phyloP scores from a whole-genome alignment of 2,888 invertebrate genomes.

The Epistrophella euchroma region DNA sequence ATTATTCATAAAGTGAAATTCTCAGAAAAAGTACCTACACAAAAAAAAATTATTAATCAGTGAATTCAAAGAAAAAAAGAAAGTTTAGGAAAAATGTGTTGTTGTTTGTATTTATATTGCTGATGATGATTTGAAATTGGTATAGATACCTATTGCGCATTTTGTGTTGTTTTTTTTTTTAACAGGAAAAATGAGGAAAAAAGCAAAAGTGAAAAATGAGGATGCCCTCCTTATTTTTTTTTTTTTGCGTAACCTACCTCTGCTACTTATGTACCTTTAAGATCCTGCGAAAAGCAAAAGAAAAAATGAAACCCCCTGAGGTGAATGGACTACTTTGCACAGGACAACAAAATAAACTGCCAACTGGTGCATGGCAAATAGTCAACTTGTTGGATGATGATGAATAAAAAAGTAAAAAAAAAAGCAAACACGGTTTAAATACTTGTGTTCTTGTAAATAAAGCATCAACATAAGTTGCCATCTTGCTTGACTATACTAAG shows the following conservation, averaged over 20 bases:
- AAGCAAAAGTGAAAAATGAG: slow-evolving; percentile 36
- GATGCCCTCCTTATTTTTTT: slow-evolving; percentile 1
- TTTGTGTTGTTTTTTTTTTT: slow-evolving; percentile 42
- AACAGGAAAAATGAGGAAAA: not conserved
- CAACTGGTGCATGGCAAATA: slow-evolving; percentile 54
- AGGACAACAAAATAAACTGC: slow-evolving; percentile 40
- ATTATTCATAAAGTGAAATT: slow-evolving; percentile 48
- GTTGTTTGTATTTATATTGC: slow-evolving; percentile 15
- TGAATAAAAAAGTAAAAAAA: not conserved
- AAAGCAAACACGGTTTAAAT: slow-evolving; percentile 53
- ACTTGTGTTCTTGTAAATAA: slow-evolving; percentile 62
- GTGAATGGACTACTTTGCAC: slow-evolving; percentile 67
- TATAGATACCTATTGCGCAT: slow-evolving; percentile 28
- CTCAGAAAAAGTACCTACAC: not conserved
- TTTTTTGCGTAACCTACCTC: not conserved
- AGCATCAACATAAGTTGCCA: slow-evolving; percentile 59
- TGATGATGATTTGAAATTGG: not conserved
- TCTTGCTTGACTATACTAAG: slow-evolving; percentile 45
- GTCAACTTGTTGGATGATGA: slow-evolving; percentile 49
- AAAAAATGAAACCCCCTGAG: slow-evolving; percentile 22
- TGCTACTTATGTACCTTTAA: not conserved
- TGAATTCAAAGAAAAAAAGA: slow-evolving; percentile 21
- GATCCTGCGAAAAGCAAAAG: not conserved
- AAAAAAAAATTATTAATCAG: slow-evolving; percentile 35
- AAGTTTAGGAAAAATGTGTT: slow-evolving; percentile 8